A percentile compares a stretch with the other conserved stretches of the same genome.
Conservation (phyloP, 2,888 invertebrate species). For the Phaonia tiefii region DNA sequence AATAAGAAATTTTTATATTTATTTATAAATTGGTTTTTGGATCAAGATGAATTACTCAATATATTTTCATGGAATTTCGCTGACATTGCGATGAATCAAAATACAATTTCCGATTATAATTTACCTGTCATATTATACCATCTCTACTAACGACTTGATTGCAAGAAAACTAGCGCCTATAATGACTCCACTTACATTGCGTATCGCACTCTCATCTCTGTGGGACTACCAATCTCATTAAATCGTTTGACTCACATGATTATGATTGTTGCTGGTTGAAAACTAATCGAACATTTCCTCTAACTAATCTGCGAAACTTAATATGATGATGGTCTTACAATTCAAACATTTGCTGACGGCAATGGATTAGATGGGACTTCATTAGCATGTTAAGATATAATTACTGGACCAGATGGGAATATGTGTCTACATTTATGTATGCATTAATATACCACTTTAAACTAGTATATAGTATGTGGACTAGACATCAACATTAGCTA, state of each 20-base stretch:
- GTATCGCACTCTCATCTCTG: slow-evolving; percentile 10
- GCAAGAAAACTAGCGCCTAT: not conserved
- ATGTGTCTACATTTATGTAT: not conserved
- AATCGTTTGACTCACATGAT: slow-evolving; percentile 59
- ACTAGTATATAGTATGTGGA: not conserved
- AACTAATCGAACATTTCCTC: slow-evolving; percentile 67
- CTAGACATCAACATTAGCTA: slow-evolving; percentile 33
- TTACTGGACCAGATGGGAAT: slow-evolving; percentile 56
- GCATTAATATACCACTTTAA: no score
- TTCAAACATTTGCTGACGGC: slow-evolving; percentile 41
- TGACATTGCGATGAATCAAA: no score
- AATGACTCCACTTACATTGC: not conserved
- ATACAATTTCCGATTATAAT: not conserved
- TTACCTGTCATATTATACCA: not conserved
- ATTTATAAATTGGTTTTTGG: no score
- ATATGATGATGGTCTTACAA: slow-evolving; percentile 62
- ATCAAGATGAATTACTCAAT: no score
- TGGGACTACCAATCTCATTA: slow-evolving; percentile 60
- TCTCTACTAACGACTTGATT: not conserved
- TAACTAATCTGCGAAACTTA: slow-evolving; percentile 62
- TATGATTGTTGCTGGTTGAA: slow-evolving; percentile 63
- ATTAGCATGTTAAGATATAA: slow-evolving; percentile 54
- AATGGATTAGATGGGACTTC: slow-evolving; percentile 56
- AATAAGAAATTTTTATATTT: no score
- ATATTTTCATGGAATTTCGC: no score